Evolutionary conservation across 1,140 invertebrate species (phyloP), one percentile per base, ranked within the genome.

Genomic region (Drosophila littoralis): DNA sequence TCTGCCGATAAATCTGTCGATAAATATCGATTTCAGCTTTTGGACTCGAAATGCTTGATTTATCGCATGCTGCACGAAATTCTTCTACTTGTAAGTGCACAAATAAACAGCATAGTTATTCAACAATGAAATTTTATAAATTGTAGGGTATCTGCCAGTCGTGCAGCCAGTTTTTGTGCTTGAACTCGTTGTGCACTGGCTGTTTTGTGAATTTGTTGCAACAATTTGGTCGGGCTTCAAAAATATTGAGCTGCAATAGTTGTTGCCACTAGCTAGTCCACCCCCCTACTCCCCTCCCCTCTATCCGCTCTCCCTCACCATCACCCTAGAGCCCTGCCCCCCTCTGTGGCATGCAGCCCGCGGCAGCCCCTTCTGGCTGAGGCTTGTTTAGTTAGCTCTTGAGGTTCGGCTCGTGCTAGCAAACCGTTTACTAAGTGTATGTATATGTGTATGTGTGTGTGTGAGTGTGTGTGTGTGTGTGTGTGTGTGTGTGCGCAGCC

Each of bases 201-300:
- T 75, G 59, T 61, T 71, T 70, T 84, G 68, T 75, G 61, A 84
- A 84, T 84, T 86, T 86, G 79, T 73, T 81, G 79, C 67, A 71
- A 70, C 72, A 82, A 88, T 85, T 86, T 61, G 13, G 83, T 79
- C 67, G 71, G 83, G 60, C 65, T 88, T 77, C 57, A 65, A 75
- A 88, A 88, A 88, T 86, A 86, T 86, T 89, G 83, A 83, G 67
- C 48, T 67, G 68, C 57, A 75, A 79, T 74, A 75, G 73, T 79
- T 79, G 55, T 57, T 60, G 76, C 66, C 55, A 66, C 76, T 58
- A 32, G 59, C 68, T 17, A 17, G 17, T 17, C 17, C 17, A 17
- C 17, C 1, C 1, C 17, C 17, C 17, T 2, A 48, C 13, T n/a
- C 38, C 40, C 7, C n/a, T 8, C 12, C 36, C 33, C 50, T 6